These are phyloP conservation scores for Pithys albifrons DNA, from an alignment of 2,113 vertebrate species.

Conservation along the genomic window DNA sequence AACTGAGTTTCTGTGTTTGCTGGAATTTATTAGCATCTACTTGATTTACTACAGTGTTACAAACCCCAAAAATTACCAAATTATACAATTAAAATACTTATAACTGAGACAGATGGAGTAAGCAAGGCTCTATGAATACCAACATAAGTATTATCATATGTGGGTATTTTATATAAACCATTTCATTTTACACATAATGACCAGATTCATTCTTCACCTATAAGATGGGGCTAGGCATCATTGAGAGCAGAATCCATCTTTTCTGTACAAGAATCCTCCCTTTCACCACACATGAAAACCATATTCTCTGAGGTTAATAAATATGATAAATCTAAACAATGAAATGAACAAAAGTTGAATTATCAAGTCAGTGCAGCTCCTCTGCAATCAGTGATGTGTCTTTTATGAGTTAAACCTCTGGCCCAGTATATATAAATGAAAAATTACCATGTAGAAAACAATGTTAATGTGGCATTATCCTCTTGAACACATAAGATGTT, in stretches of 20 bases:
- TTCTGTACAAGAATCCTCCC: background rate
- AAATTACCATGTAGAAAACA: background rate
- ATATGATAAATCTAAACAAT: background rate
- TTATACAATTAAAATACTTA: conserved; percentile 27
- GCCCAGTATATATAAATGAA: background rate
- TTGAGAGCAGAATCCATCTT: background rate
- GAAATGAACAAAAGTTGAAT: background rate
- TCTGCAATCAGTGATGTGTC: background rate
- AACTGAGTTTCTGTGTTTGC: background rate
- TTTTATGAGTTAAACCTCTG: background rate
- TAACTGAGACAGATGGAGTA: conserved; percentile 27
- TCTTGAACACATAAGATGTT: background rate
- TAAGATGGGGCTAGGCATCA: background rate
- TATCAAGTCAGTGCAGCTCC: background rate
- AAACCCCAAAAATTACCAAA: conserved; percentile 8
- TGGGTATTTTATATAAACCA: background rate
- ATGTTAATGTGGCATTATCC: background rate
- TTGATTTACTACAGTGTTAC: conserved; percentile 12
- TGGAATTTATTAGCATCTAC: conserved; percentile 15
- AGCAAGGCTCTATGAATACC: background rate
- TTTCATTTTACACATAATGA: background rate
- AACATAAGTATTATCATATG: background rate
- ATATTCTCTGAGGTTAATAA: background rate
- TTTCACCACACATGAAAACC: background rate
- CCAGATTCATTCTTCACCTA: background rate